These are phyloP conservation scores for Cyclura pinguis DNA, from an alignment of 2,797 vertebrate species.

Conservation along the genomic window DNA sequence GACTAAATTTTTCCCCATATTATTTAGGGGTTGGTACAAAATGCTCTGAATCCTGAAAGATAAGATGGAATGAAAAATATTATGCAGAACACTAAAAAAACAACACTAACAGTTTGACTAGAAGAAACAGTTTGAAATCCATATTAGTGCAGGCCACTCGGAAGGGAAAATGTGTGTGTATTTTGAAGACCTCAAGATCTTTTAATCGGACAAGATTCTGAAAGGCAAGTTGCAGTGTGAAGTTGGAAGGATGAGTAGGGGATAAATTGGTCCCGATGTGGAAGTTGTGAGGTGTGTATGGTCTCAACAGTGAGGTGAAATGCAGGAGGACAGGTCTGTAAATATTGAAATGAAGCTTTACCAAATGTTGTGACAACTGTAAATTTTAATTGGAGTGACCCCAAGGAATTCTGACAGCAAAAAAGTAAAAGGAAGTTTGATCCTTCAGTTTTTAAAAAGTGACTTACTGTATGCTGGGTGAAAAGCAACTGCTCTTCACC, in stretches of 20 bases:
- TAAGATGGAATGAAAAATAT: not conserved
- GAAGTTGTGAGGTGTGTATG: not conserved
- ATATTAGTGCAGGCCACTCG: no score
- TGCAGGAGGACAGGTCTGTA: not conserved
- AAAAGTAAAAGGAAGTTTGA: not conserved
- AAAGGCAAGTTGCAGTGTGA: no score
- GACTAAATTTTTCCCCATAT: no score
- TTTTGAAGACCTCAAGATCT: no score
- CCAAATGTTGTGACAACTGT: not conserved
- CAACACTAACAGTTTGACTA: no score
- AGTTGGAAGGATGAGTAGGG: not conserved
- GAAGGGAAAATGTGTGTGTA: no score
- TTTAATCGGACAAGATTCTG: no score
- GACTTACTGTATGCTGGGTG: not conserved
- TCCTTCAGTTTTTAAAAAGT: not conserved
- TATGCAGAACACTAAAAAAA: not conserved
- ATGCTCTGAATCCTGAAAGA: not conserved
- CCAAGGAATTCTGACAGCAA: not conserved
- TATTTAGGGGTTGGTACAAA: not conserved
- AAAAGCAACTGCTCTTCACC: not conserved
- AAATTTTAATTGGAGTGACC: not conserved
- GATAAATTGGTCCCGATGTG: not conserved
- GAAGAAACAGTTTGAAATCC: no score
- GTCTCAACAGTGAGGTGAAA: not conserved
- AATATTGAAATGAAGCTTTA: not conserved